Percentiles rank a stretch among this genome's conserved stretches.
Conservation (phyloP, 2,888 invertebrate genomes). For the Apamea sordens region DNA sequence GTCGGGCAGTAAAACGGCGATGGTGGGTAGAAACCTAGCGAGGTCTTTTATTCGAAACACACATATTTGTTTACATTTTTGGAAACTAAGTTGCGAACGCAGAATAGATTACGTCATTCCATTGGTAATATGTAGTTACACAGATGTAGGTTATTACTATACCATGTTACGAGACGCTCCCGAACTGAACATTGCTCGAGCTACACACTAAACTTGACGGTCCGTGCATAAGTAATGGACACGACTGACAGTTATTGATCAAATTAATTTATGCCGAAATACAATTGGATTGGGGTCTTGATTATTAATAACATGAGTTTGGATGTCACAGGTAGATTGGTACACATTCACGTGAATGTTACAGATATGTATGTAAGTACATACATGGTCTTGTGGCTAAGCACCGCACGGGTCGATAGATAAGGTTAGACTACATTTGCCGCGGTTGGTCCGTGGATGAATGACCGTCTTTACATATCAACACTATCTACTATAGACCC, state of each 20-base stretch:
- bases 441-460: neutral
- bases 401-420: too few species aligned
- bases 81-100: neutral
- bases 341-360: neutral
- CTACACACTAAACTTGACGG: slow-evolving; percentile 10
- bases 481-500: too few species aligned
- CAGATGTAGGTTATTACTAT: neutral
- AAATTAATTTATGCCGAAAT: slow-evolving; percentile 50
- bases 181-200: neutral
- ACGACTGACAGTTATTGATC: slow-evolving; percentile 43
- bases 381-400: too few species aligned
- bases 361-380: neutral
- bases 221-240: slow-evolving; percentile 46
- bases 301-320: slow-evolving; percentile 51
- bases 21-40: too few species aligned
- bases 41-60: too few species aligned
- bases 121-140: neutral
- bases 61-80: neutral
- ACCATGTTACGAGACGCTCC: neutral
- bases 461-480: neutral
- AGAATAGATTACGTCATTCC: neutral
- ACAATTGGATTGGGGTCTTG: slow-evolving; percentile 45
- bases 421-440: neutral
- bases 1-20: too few species aligned
- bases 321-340: slow-evolving; percentile 27